Evolutionary conservation across 2,113 vertebrate species (phyloP).

Genomic region (Ctenodactylus gundi): DNA sequence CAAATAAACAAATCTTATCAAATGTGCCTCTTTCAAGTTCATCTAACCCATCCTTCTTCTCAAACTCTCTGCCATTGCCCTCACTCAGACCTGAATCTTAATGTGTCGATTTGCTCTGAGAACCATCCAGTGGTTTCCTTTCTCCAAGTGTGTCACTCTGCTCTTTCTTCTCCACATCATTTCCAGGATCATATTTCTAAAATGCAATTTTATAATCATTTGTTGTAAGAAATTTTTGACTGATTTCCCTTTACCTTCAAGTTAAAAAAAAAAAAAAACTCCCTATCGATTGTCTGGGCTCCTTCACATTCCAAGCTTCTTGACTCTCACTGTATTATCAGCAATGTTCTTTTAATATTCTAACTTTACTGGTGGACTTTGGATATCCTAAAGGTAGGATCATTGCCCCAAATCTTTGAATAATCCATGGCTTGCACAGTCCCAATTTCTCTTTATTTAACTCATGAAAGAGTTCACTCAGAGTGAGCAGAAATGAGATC

Average conservation of each 20-base stretch:
- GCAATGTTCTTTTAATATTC: not conserved
- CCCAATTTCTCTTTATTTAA: not conserved
- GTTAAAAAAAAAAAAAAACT: no score
- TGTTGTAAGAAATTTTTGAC: not conserved
- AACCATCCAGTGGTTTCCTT: not conserved
- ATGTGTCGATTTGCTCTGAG: not conserved
- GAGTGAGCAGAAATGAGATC: not conserved
- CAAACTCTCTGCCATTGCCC: not conserved
- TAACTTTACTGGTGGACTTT: not conserved
- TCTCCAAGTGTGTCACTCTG: not conserved
- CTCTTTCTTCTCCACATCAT: not conserved
- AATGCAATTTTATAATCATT: not conserved
- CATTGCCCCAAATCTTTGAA: not conserved
- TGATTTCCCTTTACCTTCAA: not conserved
- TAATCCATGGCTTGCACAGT: not conserved
- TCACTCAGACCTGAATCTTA: not conserved
- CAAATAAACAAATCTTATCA: not conserved
- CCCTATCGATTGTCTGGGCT: not conserved
- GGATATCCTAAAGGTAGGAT: not conserved
- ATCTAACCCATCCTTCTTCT: not conserved
- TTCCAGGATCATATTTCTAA: not conserved
- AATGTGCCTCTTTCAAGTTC: not conserved
- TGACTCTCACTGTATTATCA: not conserved
- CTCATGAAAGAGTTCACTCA: not conserved
- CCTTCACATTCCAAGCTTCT: not conserved